phyloP scores from a whole-genome alignment of 2,888 invertebrate species.

The Oligia fasciuncula region DNA sequence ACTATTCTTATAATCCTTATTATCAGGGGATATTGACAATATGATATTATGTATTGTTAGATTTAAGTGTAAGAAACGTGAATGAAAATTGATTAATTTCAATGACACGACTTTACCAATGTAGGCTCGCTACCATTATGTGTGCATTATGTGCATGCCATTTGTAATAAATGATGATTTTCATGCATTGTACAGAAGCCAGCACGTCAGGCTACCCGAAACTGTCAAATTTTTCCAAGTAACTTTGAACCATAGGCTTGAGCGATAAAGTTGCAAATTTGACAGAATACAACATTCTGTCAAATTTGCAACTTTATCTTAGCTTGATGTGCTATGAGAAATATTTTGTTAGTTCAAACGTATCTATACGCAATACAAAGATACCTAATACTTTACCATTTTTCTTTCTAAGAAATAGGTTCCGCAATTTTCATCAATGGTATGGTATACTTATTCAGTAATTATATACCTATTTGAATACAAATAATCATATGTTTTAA shows the following conservation, averaged over 20 bases:
- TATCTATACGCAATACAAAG: not conserved
- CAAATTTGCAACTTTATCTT: too few species aligned
- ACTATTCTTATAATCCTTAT: too few species aligned
- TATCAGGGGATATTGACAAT: not conserved
- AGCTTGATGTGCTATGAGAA: not conserved
- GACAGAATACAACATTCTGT: too few species aligned
- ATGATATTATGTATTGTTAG: not conserved
- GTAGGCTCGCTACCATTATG: not conserved
- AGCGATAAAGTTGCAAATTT: too few species aligned
- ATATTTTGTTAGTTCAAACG: not conserved
- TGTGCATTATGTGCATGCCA: not conserved
- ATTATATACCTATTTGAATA: not conserved
- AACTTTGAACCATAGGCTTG: too few species aligned
- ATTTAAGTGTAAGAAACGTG: not conserved
- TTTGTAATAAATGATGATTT: not conserved
- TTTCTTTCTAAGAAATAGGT: not conserved
- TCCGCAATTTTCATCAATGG: not conserved
- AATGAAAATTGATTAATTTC: not conserved
- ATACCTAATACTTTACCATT: not conserved
- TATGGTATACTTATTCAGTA: not conserved
- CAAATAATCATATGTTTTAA: conserved; percentile 25
- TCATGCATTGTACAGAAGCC: not conserved
- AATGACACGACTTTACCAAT: not conserved
- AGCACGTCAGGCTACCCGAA: too few species aligned
- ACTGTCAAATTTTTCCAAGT: too few species aligned